Evolutionary conservation across 2,888 invertebrate species (phyloP).

Genomic region (Epinotia nisella): DNA sequence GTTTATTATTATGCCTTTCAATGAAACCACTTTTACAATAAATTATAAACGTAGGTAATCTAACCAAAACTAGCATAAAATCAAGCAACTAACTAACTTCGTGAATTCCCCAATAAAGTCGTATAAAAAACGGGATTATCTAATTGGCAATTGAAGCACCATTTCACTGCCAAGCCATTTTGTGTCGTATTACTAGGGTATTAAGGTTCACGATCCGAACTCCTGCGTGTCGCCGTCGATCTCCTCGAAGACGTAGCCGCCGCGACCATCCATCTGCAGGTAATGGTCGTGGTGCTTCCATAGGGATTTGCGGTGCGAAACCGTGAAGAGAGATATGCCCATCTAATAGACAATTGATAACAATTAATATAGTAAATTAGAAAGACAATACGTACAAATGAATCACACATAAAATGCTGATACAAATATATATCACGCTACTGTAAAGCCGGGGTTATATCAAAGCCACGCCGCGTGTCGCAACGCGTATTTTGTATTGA

Average conservation of each 20-base stretch:
- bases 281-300: slow-evolving; percentile 99
- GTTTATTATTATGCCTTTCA: no score
- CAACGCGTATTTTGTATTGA: no score
- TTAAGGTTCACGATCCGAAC: slow-evolving; percentile 93
- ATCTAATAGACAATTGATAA: slow-evolving; percentile 67
- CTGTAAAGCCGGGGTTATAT: no score
- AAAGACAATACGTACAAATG: background rate
- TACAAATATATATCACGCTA: background rate
- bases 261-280: slow-evolving; percentile 98
- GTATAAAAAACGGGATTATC: background rate
- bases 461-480: no score
- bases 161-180: slow-evolving; percentile 8
- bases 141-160: slow-evolving; percentile 17
- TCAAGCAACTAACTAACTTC: background rate
- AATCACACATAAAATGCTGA: background rate
- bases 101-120: background rate
- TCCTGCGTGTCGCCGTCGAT: slow-evolving; percentile 95
- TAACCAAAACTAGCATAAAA: background rate
- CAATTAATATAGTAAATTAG: slow-evolving; percentile 18
- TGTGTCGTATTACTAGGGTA: background rate
- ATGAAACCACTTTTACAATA: no score
- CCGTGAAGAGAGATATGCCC: slow-evolving; percentile 97
- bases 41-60: no score
- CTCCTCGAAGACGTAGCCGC: slow-evolving; percentile 92
- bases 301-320: slow-evolving; percentile 98